Base-by-base conservation (phyloP, 2,797 vertebrate genomes). In the Brotula barbata region DNA sequence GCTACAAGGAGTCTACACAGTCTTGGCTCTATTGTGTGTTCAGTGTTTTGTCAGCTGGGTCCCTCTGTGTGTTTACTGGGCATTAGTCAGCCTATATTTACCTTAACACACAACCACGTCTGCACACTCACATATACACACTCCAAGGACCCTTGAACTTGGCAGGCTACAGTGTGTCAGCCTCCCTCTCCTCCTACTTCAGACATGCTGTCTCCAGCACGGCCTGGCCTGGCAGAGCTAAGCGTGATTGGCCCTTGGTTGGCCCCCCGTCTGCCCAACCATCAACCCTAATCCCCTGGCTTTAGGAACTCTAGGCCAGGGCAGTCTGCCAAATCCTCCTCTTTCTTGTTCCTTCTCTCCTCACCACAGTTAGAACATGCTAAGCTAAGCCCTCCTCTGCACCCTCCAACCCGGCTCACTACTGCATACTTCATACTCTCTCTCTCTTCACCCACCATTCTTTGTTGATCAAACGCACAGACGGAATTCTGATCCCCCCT, bases 151-250 rank as follows among this genome's bases (percentile, higher is more conserved):
- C 83, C 83, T 83, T 77, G 75, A 87, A 85, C 78, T 73, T 72
- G 46, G 16, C 73, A 58, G 70, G 48, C 73, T 77, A 36, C 34
- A 36, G 34, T 36, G 42, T 69, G 73, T 69, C 57, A 62, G 75
- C 52, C 58, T 55, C 16, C 7, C 62, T 82, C 75, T 78, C 56
- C 72, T 84, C 40, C 74, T 70, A 66, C 73, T 77, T 88, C 86
- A 89, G 88, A 91, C 88, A 82, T 81, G 64, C 76, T 83, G 86
- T 87, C 89, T 90, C 89, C 87, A 86, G 79, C 55, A 10, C 59
- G 75, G 75, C 77, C 74, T 47, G 75, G 77, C 81, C 84, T 89
- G 87, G 85, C 84, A 87, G 79, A 68, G 73, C 68, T 5, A 57
- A 86, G 84, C 58, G 49, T 77, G 80, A 86, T 76, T 76, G 82